These are phyloP conservation scores for Drosophila punjabiensis DNA, from an alignment of 1,140 invertebrate genomes.

Conservation along the genomic window DNA sequence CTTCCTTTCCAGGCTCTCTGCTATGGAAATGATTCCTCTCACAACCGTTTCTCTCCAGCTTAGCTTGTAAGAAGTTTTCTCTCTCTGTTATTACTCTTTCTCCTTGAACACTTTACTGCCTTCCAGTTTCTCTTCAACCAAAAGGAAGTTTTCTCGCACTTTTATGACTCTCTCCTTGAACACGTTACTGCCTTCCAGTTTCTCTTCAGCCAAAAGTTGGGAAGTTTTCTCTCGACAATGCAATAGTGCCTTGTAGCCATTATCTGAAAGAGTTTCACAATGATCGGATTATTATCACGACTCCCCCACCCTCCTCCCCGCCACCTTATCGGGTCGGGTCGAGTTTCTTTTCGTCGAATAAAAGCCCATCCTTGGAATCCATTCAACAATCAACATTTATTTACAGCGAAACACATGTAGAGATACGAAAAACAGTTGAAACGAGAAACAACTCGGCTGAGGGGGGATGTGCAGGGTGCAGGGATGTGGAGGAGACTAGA, in stretches of 20 bases:
- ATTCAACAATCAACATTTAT: slow-evolving; percentile 72
- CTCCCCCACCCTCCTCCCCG: background rate
- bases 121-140: too few relatives aligned
- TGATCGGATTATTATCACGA: background rate
- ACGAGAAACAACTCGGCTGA: slow-evolving; percentile 23
- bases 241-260: background rate
- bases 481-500: background rate
- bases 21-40: too few relatives aligned
- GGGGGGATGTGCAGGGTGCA: too few relatives aligned
- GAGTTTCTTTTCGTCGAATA: background rate
- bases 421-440: slow-evolving; percentile 40
- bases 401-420: slow-evolving; percentile 68
- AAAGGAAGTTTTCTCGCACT: too few relatives aligned
- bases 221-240: too few relatives aligned
- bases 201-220: background rate
- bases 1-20: too few relatives aligned
- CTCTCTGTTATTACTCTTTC: too few relatives aligned
- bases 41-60: too few relatives aligned
- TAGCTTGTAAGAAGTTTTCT: too few relatives aligned
- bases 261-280: slow-evolving; percentile 9
- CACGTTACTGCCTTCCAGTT: too few relatives aligned
- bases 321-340: background rate
- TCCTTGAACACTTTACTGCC: too few relatives aligned
- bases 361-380: background rate
- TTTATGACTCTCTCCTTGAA: too few relatives aligned